These are phyloP conservation scores for Salvator merianae DNA, from an alignment of 2,113 vertebrate species.

Conservation along the genomic window DNA sequence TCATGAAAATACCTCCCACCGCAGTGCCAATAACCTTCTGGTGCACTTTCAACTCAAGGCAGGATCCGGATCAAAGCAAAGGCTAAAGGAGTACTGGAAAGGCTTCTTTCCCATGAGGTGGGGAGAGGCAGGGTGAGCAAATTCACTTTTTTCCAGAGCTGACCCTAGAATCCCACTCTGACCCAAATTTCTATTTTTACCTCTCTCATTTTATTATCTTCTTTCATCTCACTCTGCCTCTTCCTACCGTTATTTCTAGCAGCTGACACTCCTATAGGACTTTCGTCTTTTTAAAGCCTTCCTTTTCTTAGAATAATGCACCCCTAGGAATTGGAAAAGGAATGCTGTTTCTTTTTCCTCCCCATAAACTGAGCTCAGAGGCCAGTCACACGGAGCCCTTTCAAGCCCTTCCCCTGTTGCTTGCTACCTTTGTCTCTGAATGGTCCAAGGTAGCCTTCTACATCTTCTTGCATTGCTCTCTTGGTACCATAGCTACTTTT, in stretches of 20 bases:
- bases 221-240: neutral
- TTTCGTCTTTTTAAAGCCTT: neutral
- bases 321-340: neutral
- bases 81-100: neutral
- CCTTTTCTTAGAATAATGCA: neutral
- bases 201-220: constrained; percentile 8
- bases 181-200: constrained; percentile 26
- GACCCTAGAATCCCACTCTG: neutral
- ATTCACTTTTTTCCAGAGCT: neutral
- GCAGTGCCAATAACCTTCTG: neutral
- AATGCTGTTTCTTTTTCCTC: neutral
- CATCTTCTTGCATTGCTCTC: neutral
- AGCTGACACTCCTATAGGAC: neutral
- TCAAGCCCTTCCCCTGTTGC: neutral
- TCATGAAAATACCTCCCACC: neutral
- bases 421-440: neutral
- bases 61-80: neutral
- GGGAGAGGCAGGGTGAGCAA: neutral
- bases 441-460: neutral
- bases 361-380: neutral
- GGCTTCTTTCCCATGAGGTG: neutral
- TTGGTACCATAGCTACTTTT: neutral
- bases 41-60: neutral
- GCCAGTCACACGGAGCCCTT: neutral
- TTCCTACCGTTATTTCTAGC: neutral